Evolutionary conservation across 2,888 invertebrate species (phyloP).

Genomic region (Chesias legatella): DNA sequence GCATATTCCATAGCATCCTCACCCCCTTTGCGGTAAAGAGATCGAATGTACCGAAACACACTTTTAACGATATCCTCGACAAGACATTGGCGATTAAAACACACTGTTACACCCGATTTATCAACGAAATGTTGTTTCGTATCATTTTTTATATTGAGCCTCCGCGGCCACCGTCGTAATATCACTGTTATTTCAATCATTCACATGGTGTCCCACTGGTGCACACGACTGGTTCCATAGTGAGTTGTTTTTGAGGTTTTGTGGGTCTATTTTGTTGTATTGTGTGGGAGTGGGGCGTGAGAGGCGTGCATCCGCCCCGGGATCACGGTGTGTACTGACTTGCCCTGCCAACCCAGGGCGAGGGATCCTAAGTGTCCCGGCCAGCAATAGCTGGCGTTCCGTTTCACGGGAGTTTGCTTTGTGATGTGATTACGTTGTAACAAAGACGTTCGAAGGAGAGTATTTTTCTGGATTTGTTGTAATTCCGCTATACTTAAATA

Average conservation of each 20-base stretch:
- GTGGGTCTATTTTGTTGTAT: constrained; percentile 63
- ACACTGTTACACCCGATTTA: constrained; percentile 66
- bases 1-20: constrained; percentile 68
- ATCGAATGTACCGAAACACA: constrained; percentile 38
- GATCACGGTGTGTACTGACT: constrained; percentile 61
- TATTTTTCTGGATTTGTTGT: too few species aligned
- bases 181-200: constrained; percentile 33
- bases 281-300: constrained; percentile 28
- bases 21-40: constrained; percentile 47
- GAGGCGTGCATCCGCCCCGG: constrained; percentile 43
- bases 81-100: constrained; percentile 67
- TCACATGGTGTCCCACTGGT: constrained; percentile 36
- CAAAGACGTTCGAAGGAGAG: constrained; percentile 17
- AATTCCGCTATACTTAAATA: too few species aligned
- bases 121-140: constrained; percentile 71
- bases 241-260: constrained; percentile 43
- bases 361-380: constrained; percentile 61
- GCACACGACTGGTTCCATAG: constrained; percentile 43
- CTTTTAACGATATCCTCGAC: constrained; percentile 43
- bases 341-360: constrained; percentile 59
- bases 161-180: constrained; percentile 29
- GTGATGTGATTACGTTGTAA: constrained; percentile 15
- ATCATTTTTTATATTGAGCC: constrained; percentile 61
- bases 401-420: constrained; percentile 42
- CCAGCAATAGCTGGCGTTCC: constrained; percentile 60